These are phyloP conservation scores for Pipra filicauda DNA, from an alignment of 2,113 vertebrate genomes.

Conservation along the genomic window DNA sequence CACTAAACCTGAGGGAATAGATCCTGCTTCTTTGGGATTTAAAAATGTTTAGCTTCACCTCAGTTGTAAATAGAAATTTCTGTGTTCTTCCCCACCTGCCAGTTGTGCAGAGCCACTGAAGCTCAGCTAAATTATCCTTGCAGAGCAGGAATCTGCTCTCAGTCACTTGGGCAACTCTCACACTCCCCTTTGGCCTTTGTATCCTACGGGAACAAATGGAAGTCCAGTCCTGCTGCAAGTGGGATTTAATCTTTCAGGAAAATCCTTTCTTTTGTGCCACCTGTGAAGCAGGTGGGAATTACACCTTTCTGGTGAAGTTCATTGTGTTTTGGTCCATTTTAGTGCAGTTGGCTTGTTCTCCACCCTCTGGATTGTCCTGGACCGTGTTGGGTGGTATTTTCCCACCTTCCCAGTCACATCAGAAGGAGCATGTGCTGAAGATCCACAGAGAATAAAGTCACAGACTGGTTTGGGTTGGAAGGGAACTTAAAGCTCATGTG, in stretches of 20 bases:
- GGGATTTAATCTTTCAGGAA: background rate
- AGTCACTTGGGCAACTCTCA: background rate
- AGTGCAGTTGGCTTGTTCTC: accelerated
- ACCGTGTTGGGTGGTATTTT: background rate
- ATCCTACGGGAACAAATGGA: background rate
- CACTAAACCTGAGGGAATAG: accelerated
- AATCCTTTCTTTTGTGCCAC: background rate
- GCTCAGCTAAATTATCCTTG: background rate
- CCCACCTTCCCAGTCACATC: accelerated
- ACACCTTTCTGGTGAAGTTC: background rate
- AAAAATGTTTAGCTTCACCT: background rate
- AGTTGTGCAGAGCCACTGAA: background rate
- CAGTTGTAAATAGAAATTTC: background rate
- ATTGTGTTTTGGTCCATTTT: background rate
- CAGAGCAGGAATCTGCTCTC: background rate
- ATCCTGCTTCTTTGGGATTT: background rate
- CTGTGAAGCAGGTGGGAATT: background rate
- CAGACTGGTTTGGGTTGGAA: background rate
- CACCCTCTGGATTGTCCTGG: background rate
- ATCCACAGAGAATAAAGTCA: accelerated
- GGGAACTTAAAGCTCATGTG: background rate
- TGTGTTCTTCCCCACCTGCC: background rate
- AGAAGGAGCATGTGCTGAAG: background rate
- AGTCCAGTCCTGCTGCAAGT: background rate
- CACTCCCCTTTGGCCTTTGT: background rate